phyloP scores from a whole-genome alignment of 2,113 vertebrate species.

The Cavia aperea region DNA sequence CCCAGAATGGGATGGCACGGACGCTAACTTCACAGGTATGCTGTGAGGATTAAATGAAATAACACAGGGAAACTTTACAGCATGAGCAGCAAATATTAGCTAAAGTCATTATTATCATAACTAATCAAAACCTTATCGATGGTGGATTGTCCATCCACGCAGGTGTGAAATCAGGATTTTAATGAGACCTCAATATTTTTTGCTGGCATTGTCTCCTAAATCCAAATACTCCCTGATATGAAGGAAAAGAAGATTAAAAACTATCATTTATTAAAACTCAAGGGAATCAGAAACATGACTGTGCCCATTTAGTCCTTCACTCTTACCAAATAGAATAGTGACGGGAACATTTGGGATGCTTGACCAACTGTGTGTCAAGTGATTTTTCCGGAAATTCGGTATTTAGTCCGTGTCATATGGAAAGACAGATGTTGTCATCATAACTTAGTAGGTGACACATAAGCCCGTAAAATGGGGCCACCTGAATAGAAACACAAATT shows the following conservation, averaged over 20 bases:
- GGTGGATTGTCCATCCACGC: neutral
- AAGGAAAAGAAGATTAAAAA: neutral
- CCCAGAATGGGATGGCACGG: neutral
- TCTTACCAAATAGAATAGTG: neutral
- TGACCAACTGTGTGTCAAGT: rapidly evolving
- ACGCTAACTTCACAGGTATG: neutral
- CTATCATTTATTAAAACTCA: neutral
- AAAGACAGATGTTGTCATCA: neutral
- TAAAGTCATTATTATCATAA: neutral
- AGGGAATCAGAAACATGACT: neutral
- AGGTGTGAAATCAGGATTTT: neutral
- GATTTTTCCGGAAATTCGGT: neutral
- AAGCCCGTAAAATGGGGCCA: neutral
- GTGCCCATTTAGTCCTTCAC: neutral
- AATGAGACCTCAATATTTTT: neutral
- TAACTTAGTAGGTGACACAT: neutral
- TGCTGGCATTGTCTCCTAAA: neutral
- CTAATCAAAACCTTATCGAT: neutral
- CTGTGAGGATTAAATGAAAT: neutral
- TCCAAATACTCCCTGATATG: neutral
- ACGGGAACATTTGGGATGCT: neutral
- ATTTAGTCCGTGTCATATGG: neutral
- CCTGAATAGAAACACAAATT: neutral
- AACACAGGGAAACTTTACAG: neutral
- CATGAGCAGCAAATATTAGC: neutral